phyloP scores from a whole-genome alignment of 1,140 invertebrate genomes.

The Cyrtorhinus lividipennis region DNA sequence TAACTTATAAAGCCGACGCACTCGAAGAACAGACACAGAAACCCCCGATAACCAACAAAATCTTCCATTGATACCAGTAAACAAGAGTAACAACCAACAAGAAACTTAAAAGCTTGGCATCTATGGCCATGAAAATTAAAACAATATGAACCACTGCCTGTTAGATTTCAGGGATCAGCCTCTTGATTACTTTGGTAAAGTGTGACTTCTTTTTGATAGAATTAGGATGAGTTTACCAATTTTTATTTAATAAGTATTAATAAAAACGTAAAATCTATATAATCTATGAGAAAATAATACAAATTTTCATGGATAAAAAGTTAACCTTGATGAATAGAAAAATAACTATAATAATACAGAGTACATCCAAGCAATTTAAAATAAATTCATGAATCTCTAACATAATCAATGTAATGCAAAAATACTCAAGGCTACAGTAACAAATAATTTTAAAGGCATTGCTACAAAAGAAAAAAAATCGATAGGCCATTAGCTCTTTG shows the following conservation, averaged over 20 bases:
- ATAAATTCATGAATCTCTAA: too few relatives aligned
- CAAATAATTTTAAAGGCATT: neutral
- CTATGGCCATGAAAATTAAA: constrained; percentile 23
- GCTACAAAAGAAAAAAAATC: neutral
- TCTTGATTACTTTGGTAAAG: neutral
- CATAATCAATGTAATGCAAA: too few relatives aligned
- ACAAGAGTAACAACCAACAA: constrained; percentile 21
- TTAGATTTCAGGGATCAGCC: neutral
- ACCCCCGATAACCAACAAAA: constrained; percentile 14
- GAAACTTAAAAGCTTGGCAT: constrained; percentile 22
- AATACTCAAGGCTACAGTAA: too few relatives aligned
- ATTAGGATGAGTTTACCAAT: too few relatives aligned
- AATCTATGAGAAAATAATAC: too few relatives aligned
- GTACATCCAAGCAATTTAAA: too few relatives aligned
- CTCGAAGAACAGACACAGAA: neutral
- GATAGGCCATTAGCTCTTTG: neutral
- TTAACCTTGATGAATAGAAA: too few relatives aligned
- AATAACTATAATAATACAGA: too few relatives aligned
- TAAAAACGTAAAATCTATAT: too few relatives aligned
- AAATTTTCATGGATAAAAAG: too few relatives aligned
- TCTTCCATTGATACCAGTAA: constrained; percentile 22
- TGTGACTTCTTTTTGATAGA: too few relatives aligned
- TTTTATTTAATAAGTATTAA: too few relatives aligned
- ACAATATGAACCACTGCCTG: constrained; percentile 21
- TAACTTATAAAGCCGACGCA: constrained; percentile 13